These are phyloP conservation scores for Callyntrura sp. DNA, from an alignment of 2,888 invertebrate genomes.

Conservation along the genomic window DNA sequence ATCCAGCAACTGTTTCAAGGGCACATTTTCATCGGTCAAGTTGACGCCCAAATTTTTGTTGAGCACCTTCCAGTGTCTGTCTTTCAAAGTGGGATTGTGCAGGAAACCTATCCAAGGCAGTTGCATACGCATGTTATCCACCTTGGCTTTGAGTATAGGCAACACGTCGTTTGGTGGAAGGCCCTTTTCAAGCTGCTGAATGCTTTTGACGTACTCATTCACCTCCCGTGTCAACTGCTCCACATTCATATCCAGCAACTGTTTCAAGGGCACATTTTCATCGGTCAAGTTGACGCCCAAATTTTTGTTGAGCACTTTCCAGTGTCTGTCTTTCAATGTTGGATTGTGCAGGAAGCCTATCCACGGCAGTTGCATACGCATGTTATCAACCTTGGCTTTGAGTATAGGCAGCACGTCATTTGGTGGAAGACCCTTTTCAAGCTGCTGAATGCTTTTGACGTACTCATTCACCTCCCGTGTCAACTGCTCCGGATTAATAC, in stretches of 20 bases:
- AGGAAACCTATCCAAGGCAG: conserved; percentile 91
- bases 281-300: conserved; percentile 91
- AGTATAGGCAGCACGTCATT: conserved; percentile 93
- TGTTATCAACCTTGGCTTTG: conserved; percentile 91
- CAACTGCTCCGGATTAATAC: conserved; percentile 91
- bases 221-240: conserved; percentile 89
- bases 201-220: conserved; percentile 90
- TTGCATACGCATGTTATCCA: conserved; percentile 89
- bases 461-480: conserved; percentile 89
- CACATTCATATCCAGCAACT: conserved; percentile 90
- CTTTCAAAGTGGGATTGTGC: conserved; percentile 92
- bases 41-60: conserved; percentile 91
- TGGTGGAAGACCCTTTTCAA: conserved; percentile 93
- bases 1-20: conserved; percentile 90
- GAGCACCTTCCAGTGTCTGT: conserved; percentile 94
- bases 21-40: conserved; percentile 89
- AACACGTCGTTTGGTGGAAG: conserved; percentile 93
- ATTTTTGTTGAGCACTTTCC: conserved; percentile 92
- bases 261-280: conserved; percentile 88
- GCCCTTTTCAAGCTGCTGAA: conserved; percentile 93
- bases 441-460: conserved; percentile 90
- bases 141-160: conserved; percentile 91
- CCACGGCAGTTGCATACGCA: conserved; percentile 88
- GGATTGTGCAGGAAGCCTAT: conserved; percentile 93
- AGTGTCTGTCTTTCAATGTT: conserved; percentile 92